Evolutionary conservation across 2,888 invertebrate genomes (phyloP).

Genomic region (Polyommatus icarus): DNA sequence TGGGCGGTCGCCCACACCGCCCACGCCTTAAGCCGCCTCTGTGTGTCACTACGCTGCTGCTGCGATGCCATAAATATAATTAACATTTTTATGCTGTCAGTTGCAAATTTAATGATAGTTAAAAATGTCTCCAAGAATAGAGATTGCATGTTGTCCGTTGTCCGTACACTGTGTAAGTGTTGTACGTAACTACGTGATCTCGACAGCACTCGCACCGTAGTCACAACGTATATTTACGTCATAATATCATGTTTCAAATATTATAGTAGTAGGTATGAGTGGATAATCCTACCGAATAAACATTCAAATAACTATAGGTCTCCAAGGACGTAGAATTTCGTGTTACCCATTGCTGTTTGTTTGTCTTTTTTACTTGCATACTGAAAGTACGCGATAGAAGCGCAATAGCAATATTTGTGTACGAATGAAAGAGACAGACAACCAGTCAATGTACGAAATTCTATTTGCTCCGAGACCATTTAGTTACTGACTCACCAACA

Average conservation of each 20-base stretch:
- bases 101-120: slow-evolving; percentile 37
- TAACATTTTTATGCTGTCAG: no score
- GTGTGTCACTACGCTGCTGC: no score
- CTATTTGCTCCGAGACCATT: no score
- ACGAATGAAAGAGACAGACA: not conserved
- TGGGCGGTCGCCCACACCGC: no score
- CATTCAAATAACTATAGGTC: not conserved
- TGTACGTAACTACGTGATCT: slow-evolving; percentile 29
- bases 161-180: slow-evolving; percentile 42
- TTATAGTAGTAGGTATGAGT: not conserved
- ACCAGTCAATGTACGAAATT: no score
- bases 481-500: no score
- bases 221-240: not conserved
- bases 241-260: not conserved
- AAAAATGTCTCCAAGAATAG: slow-evolving; percentile 41
- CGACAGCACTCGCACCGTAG: slow-evolving; percentile 7
- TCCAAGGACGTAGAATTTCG: not conserved
- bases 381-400: not conserved
- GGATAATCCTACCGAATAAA: not conserved
- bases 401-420: no score
- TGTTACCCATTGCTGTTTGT: not conserved
- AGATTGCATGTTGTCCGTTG: slow-evolving; percentile 68
- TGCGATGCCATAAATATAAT: no score
- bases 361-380: not conserved
- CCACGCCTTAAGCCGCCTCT: no score